phyloP scores from a whole-genome alignment of 2,113 vertebrate species.

The Tenrec ecaudatus region DNA sequence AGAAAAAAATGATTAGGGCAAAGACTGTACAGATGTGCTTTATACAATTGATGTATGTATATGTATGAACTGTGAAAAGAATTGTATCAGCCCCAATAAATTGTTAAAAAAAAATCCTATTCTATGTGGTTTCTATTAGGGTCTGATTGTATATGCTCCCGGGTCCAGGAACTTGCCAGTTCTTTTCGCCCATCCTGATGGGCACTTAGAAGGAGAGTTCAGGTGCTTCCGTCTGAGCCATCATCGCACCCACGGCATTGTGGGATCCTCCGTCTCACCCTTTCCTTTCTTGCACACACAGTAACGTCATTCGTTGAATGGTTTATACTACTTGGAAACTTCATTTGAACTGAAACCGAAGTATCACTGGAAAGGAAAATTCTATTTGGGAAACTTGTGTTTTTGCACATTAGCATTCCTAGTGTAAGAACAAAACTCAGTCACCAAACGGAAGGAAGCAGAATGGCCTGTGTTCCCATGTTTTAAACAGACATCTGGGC shows the following conservation, averaged over 20 bases:
- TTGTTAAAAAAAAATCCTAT: background rate
- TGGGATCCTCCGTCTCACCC: background rate
- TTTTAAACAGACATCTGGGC: background rate
- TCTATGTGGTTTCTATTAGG: slow-evolving; percentile 12
- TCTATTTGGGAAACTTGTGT: background rate
- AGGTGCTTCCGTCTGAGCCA: background rate
- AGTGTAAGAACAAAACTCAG: slow-evolving; percentile 14
- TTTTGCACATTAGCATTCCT: background rate
- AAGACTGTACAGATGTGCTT: no score
- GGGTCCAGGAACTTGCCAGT: background rate
- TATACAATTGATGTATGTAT: no score
- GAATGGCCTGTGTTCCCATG: background rate
- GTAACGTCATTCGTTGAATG: background rate
- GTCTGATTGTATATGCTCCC: background rate
- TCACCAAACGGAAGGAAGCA: slow-evolving; percentile 5
- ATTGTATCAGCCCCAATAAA: no score
- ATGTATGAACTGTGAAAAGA: no score
- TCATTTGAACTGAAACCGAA: background rate
- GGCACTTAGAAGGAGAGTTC: background rate
- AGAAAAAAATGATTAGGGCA: no score
- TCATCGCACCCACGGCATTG: background rate
- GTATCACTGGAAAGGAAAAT: background rate
- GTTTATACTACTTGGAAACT: background rate
- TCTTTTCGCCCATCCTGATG: no score
- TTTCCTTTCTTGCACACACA: background rate